Conservation (phyloP, 1,140 invertebrate species). For the Drosophila santomea region DNA sequence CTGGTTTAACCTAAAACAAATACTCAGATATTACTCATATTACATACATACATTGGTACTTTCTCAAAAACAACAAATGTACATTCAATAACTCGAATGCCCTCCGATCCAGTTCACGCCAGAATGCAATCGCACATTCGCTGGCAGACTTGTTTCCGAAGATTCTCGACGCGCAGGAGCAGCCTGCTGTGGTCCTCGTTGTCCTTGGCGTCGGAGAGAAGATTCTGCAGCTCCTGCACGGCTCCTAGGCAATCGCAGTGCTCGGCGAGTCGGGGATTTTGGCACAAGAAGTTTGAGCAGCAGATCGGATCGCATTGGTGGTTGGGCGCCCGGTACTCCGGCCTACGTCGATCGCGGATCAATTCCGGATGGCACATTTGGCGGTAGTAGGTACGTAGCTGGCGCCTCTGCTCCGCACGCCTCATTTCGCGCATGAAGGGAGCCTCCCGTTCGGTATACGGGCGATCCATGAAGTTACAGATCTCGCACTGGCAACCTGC, state of each 20-base stretch:
- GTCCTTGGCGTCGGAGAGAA: slow-evolving; percentile 3
- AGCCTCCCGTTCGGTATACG: slow-evolving; percentile 3
- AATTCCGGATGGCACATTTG: slow-evolving; percentile 20
- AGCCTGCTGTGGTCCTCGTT: not conserved
- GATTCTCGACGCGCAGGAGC: slow-evolving; percentile 8
- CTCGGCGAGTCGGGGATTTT: slow-evolving; percentile 8
- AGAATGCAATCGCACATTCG: slow-evolving; percentile 32
- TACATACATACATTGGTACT: not conserved
- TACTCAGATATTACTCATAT: too few species aligned
- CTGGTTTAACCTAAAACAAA: too few species aligned
- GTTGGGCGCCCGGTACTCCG: not conserved
- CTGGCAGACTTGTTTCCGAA: slow-evolving; percentile 23
- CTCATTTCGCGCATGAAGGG: slow-evolving; percentile 46
- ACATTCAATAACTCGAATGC: not conserved
- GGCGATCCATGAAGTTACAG: slow-evolving; percentile 23
- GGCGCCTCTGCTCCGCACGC: slow-evolving; percentile 15
- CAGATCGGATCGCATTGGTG: slow-evolving; percentile 32
- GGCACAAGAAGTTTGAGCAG: slow-evolving; percentile 19
- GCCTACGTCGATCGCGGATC: not conserved
- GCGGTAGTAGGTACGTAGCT: slow-evolving; percentile 17
- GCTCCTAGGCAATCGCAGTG: slow-evolving; percentile 40
- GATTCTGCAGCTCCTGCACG: slow-evolving; percentile 37
- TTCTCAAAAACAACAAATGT: not conserved
- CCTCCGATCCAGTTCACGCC: not conserved
- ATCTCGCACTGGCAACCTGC: slow-evolving; percentile 37